Conservation (phyloP, 2,797 vertebrate species). For the Girardinus metallicus region DNA sequence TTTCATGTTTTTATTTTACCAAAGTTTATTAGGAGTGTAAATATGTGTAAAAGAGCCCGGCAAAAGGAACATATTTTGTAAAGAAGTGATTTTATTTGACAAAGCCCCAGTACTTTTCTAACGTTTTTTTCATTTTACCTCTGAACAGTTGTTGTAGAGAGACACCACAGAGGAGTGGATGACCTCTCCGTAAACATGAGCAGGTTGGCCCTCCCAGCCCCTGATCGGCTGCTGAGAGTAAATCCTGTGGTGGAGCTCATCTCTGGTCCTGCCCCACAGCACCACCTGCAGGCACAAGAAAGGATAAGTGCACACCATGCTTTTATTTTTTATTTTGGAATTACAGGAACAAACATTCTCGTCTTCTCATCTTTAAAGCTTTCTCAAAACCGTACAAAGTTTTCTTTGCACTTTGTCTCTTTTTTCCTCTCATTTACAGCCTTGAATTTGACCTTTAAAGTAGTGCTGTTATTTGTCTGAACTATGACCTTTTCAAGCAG, state of each 20-base stretch:
- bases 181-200: conserved; percentile 82
- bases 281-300: conserved; percentile 69
- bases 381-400: neutral
- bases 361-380: neutral
- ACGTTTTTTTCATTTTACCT: conserved; percentile 66
- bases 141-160: conserved; percentile 73
- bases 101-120: too few relatives aligned
- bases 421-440: neutral
- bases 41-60: neutral
- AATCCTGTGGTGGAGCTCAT: conserved; percentile 79
- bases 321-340: neutral
- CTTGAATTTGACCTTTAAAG: neutral
- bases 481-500: neutral
- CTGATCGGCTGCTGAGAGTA: conserved; percentile 77
- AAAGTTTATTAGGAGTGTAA: neutral
- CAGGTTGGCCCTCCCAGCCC: conserved; percentile 83
- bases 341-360: neutral
- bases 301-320: neutral
- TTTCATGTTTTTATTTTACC: neutral
- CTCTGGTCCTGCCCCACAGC: conserved; percentile 81
- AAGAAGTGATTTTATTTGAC: neutral
- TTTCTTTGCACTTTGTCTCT: neutral
- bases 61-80: neutral
- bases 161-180: conserved; percentile 82
- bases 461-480: neutral